A percentile compares a stretch with the other conserved stretches of the same genome.
Evolutionary conservation across 1,140 invertebrate genomes (phyloP).

Genomic region (Thaumatotibia leucotreta): DNA sequence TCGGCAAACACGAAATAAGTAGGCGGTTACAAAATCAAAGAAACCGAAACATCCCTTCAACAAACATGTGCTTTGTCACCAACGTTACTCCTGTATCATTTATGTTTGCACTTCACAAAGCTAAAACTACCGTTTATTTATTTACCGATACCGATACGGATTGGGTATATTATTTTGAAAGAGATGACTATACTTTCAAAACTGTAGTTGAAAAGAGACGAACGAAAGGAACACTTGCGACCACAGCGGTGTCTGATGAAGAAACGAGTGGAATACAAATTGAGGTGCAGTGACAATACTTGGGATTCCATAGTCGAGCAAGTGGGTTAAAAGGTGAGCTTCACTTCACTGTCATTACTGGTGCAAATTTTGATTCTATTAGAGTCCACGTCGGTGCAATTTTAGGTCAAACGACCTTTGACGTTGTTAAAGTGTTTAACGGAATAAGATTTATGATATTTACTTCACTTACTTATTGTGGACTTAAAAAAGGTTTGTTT

Average conservation of each 20-base stretch:
- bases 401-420: background rate
- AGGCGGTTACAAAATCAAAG: conserved; percentile 42
- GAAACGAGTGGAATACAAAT: conserved; percentile 59
- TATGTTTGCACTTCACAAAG: conserved; percentile 49
- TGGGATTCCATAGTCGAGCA: conserved; percentile 55
- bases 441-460: too few species aligned
- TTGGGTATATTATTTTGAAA: conserved; percentile 48
- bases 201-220: conserved; percentile 37
- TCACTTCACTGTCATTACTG: conserved; percentile 63
- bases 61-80: conserved; percentile 41
- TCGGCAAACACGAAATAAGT: conserved; percentile 29
- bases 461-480: too few species aligned
- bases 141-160: conserved; percentile 44
- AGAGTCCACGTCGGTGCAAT: background rate
- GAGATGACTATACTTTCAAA: conserved; percentile 32
- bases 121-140: conserved; percentile 45
- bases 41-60: conserved; percentile 44
- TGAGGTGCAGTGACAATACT: conserved; percentile 57
- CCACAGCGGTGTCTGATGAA: conserved; percentile 61
- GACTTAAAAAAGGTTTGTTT: too few species aligned
- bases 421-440: background rate
- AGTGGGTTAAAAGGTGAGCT: conserved; percentile 71
- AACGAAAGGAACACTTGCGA: conserved; percentile 57
- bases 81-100: conserved; percentile 27
- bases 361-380: conserved; percentile 24